Conservation (phyloP, 2,888 invertebrate species). For the Acronicta aceris region DNA sequence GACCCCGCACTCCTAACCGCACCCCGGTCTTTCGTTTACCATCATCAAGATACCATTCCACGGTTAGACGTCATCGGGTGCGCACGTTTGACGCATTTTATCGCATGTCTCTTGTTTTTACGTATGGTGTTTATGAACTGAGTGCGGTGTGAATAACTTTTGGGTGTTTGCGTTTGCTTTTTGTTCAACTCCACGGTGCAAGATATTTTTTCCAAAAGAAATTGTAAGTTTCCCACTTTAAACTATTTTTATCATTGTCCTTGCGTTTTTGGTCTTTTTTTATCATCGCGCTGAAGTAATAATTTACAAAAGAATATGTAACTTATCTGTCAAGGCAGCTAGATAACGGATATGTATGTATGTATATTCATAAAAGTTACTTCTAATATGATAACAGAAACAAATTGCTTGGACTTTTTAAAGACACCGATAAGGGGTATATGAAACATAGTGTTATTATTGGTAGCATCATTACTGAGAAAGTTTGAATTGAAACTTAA, state of each 20-base stretch:
- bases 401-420: slow-evolving; percentile 42
- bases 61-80: slow-evolving; percentile 73
- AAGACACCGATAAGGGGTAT: slow-evolving; percentile 44
- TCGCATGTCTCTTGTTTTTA: slow-evolving; percentile 59
- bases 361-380: slow-evolving; percentile 42
- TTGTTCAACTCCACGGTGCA: slow-evolving; percentile 54
- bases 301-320: slow-evolving; percentile 23
- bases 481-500: slow-evolving; percentile 14
- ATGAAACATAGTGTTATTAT: slow-evolving; percentile 14
- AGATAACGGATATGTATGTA: slow-evolving; percentile 24
- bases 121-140: slow-evolving; percentile 73
- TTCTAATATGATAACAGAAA: slow-evolving; percentile 43
- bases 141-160: slow-evolving; percentile 79
- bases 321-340: slow-evolving; percentile 48
- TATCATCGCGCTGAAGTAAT: slow-evolving; percentile 22
- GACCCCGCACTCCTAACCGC: slow-evolving; percentile 61
- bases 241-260: slow-evolving; percentile 15
- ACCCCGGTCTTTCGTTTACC: slow-evolving; percentile 76
- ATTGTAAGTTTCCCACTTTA: slow-evolving; percentile 55
- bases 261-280: slow-evolving; percentile 23
- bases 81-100: slow-evolving; percentile 65
- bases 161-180: slow-evolving; percentile 64
- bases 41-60: slow-evolving; percentile 83
- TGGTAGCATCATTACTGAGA: slow-evolving; percentile 30
- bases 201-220: slow-evolving; percentile 42